Evolutionary conservation across 2,797 vertebrate genomes (phyloP).

Genomic region (Spea hammondii): DNA sequence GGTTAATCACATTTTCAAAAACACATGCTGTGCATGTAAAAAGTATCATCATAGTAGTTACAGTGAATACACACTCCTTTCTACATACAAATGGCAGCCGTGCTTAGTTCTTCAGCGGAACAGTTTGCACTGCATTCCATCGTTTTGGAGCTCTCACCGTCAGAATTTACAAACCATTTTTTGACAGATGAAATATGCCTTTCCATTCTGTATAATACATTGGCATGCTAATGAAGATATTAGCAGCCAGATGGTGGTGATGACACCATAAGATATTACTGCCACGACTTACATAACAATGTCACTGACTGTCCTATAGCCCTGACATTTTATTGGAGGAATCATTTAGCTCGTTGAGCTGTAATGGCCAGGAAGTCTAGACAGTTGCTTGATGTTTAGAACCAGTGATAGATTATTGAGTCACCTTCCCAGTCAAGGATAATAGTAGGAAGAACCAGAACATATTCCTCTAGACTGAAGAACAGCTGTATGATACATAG

Average conservation of each 20-base stretch:
- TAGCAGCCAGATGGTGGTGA: constrained; percentile 39
- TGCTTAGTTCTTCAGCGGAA: neutral
- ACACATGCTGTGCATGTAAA: neutral
- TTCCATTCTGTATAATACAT: constrained; percentile 23
- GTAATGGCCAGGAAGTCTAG: constrained; percentile 40
- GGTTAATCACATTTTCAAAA: neutral
- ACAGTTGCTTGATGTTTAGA: constrained; percentile 36
- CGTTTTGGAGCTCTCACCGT: constrained; percentile 9
- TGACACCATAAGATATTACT: constrained; percentile 36
- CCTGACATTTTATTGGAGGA: constrained; percentile 27
- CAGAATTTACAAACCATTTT: constrained; percentile 21
- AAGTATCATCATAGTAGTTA: neutral
- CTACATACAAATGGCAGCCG: neutral
- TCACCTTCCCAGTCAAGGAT: constrained; percentile 48
- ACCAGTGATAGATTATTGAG: constrained; percentile 22
- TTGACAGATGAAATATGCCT: constrained; percentile 25
- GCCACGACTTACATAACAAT: constrained; percentile 41
- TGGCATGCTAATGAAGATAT: constrained; percentile 36
- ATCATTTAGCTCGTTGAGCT: constrained; percentile 26
- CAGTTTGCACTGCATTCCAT: neutral
- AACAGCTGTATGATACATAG: too few relatives aligned
- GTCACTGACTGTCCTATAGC: constrained; percentile 28
- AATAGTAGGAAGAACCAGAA: constrained; percentile 8
- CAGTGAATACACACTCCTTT: neutral
- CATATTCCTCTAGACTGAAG: too few relatives aligned